Evolutionary conservation across 1,140 invertebrate species (phyloP), one percentile per base, ranked within the genome.

Genomic region (Calephelis virginiensis): DNA sequence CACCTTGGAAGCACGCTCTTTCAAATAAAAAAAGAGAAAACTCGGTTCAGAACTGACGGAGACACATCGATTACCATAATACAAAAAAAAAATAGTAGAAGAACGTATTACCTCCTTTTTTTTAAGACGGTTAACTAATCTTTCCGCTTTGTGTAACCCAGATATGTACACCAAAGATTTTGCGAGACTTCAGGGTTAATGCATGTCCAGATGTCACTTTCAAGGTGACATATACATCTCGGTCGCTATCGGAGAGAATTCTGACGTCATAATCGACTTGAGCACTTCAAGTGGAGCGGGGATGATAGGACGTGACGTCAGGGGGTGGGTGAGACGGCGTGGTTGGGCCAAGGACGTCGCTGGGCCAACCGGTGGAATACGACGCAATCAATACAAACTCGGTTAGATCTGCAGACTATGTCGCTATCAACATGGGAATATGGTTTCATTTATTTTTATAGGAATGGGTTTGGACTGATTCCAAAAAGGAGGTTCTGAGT

Each of bases 301-400:
- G 40, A 40, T 40, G 48, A n/a, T 64, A 38, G 11, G 13, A 60
- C 40, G 64, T 46, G 64, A 45, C 56, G 53, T 17, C 64, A 28
- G 13, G 46, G 75, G 76, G 70, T 64, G 75, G 73, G 72, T 67
- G 78, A 83, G 82, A 80, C 85, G 76, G 78, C 76, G 75, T 80
- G 82, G 72, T 80, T 65, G 72, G 81, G 82, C 86, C 86, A 89
- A 89, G 86, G 86, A 83, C 86, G 86, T 89, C 85, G 76, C 84
- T 82, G 71, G 78, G 82, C 82, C 85, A 82, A 85, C 83, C 70
- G 81, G 69, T 81, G 75, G 84, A 80, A 81, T 85, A 86, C 86
- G 86, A 75, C 79, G 76, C 75, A 89, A 89, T 89, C 86, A 76
- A 89, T 89, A 87, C 68, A 53, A 60, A 72, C 70, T 68, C 46